A percentile compares a stretch with the other conserved stretches of the same genome.
Evolutionary conservation across 2,888 invertebrate genomes (phyloP).

Genomic region (Eupithecia dodoneata): DNA sequence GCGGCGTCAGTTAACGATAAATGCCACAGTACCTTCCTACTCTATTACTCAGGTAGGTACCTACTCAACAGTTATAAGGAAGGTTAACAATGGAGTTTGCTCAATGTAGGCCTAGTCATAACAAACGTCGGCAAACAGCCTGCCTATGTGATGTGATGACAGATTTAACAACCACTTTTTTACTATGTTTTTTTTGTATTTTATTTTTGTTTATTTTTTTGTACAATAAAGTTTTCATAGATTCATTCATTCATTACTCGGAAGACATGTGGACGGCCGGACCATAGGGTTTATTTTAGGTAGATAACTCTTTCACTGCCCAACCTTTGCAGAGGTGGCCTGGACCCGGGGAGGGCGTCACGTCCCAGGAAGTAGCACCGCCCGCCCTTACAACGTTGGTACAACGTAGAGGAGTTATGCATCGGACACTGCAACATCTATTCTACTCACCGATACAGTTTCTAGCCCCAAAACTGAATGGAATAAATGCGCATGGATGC

Average conservation of each 20-base stretch:
- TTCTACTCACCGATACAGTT: constrained; percentile 76
- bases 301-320: neutral
- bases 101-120: neutral
- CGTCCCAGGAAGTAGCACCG: neutral
- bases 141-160: neutral
- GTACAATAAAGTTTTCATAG: too few relatives aligned
- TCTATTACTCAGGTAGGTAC: neutral
- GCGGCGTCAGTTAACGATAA: too few relatives aligned
- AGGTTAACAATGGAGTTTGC: neutral
- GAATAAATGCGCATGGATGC: constrained; percentile 77
- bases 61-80: neutral
- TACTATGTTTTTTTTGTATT: too few relatives aligned
- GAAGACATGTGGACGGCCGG: neutral
- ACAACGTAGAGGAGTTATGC: neutral
- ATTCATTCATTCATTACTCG: neutral
- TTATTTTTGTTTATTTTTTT: too few relatives aligned
- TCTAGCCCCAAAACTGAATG: constrained; percentile 76
- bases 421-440: neutral
- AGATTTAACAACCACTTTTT: neutral
- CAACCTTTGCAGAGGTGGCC: neutral
- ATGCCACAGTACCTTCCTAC: too few relatives aligned
- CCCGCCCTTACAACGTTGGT: neutral
- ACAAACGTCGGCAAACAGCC: neutral
- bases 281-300: neutral
- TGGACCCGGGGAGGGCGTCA: neutral